Evolutionary conservation across 2,888 invertebrate genomes (phyloP), one percentile per base, ranked within the genome.

Genomic region (Parelbella ahira): DNA sequence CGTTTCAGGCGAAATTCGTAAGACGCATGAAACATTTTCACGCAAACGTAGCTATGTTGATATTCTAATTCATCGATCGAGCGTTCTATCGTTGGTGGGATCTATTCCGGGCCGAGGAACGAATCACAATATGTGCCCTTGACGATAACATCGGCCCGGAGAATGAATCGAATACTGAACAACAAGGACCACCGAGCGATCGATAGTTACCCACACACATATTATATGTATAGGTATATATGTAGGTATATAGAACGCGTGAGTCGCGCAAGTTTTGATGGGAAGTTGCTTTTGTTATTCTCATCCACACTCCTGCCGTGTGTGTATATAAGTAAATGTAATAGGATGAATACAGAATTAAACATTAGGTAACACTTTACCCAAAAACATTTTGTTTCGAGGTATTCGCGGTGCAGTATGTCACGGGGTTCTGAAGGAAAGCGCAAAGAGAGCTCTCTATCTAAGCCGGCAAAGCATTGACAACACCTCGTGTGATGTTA

Each of bases 81-180:
- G 47, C 37, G 50, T 51, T 54, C 52, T 80, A 82, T 82, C 84
- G 60, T 48, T 47, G 49, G 49, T 54, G 50, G 66, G 71, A 83
- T 87, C 86, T 76, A 81, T 79, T 82, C 79, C 76, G 72, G 76
- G 66, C 64, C 58, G 59, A 62, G 65, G 67, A 61, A 64, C 76
- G 76, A 80, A 78, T 80, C 71, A 79, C 77, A 77, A 78, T 76
- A 63, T 66, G 60, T 72, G 81, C 70, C 86, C 84, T 86, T 86
- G 84, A 55, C 53, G 78, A 74, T 78, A 70, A 56, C 60, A 81
- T 75, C 79, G 58, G 50, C 49, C 47, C 53, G 57, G 65, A 50
- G 53, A 58, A 57, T 65, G 75, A 52, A 71, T 71, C 61, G 81
- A 83, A 83, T 84, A 76, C 70, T 68, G 77, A 86, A 63, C 61